Percentiles rank a stretch among this genome's conserved stretches.
These are phyloP conservation scores for Oxyteleia sp. DNA, from an alignment of 2,888 invertebrate genomes.

Conservation along the genomic window DNA sequence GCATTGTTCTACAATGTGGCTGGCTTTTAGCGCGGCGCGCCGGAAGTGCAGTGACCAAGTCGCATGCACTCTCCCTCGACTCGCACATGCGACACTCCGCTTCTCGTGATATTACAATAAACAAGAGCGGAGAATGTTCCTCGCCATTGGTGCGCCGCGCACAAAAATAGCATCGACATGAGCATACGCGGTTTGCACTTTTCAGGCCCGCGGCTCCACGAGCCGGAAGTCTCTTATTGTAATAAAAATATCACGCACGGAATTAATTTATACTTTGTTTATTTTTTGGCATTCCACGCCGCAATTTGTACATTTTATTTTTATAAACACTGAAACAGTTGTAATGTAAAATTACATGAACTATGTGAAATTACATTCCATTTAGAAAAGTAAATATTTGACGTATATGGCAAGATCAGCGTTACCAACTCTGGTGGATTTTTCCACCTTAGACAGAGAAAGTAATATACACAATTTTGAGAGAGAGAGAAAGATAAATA, in stretches of 20 bases:
- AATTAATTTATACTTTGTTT: no score
- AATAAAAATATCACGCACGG: constrained; percentile 6
- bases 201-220: constrained; percentile 20
- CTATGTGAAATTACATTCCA: no score
- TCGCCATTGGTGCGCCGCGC: constrained; percentile 34
- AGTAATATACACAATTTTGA: no score
- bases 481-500: no score
- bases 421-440: no score
- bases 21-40: constrained; percentile 19
- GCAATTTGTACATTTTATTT: no score
- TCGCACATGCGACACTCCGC: constrained; percentile 39
- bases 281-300: no score
- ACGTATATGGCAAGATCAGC: no score
- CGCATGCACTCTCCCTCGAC: constrained; percentile 34
- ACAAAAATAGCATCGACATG: constrained; percentile 57
- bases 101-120: constrained; percentile 57
- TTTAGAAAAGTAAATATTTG: no score
- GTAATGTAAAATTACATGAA: no score
- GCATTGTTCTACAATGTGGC: constrained; percentile 18
- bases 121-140: constrained; percentile 38
- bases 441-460: no score
- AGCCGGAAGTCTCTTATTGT: constrained; percentile 34
- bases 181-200: constrained; percentile 44
- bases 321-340: no score
- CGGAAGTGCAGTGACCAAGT: constrained; percentile 60